Evolutionary conservation across 1,140 invertebrate species (phyloP).

Genomic region (Aricia agestis): DNA sequence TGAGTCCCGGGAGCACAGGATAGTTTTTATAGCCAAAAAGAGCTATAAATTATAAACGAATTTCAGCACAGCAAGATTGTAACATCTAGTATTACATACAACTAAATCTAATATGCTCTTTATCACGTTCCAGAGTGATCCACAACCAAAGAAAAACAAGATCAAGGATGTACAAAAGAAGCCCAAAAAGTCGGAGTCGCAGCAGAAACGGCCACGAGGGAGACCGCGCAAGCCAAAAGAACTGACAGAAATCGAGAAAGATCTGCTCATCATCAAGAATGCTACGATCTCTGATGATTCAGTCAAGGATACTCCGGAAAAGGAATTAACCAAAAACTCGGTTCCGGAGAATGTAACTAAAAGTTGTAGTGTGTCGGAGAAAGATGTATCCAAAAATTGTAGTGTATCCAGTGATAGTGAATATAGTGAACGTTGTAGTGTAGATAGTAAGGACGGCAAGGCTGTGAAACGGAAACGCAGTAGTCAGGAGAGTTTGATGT

Average conservation of each 20-base stretch:
- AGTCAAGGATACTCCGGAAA: constrained; percentile 26
- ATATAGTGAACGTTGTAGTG: neutral
- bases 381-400: no score
- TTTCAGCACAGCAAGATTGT: no score
- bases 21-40: no score
- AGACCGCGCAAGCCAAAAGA: constrained; percentile 51
- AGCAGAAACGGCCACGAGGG: constrained; percentile 33
- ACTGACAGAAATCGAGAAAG: constrained; percentile 62
- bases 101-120: neutral
- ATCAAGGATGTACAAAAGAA: constrained; percentile 53
- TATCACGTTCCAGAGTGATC: constrained; percentile 43
- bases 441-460: no score
- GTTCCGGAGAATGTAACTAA: no score
- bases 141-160: constrained; percentile 51
- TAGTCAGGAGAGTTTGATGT: neutral
- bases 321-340: constrained; percentile 37
- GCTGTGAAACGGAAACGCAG: no score
- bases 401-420: constrained; percentile 20
- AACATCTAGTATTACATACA: no score
- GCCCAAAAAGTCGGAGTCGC: constrained; percentile 44
- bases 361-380: no score
- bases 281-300: constrained; percentile 52
- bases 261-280: constrained; percentile 57
- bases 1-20: no score
- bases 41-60: no score